These are phyloP conservation scores for Drosophila tropicalis DNA, from an alignment of 1,140 invertebrate genomes.

Conservation along the genomic window DNA sequence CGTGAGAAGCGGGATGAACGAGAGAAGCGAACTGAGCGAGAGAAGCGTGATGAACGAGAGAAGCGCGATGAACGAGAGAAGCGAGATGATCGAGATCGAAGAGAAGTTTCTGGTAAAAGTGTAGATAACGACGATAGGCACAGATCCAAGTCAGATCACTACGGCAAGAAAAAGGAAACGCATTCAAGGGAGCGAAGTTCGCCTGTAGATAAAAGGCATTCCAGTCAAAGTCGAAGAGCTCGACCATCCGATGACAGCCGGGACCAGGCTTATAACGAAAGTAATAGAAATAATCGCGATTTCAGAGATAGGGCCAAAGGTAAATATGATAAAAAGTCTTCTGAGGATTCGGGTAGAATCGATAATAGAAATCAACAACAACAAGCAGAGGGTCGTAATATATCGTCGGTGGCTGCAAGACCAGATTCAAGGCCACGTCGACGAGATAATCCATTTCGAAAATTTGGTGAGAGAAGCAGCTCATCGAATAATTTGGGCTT, in stretches of 20 bases:
- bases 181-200: constrained; percentile 46
- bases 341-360: constrained; percentile 48
- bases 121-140: constrained; percentile 31
- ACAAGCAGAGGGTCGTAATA: constrained; percentile 37
- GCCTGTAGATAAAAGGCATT: constrained; percentile 36
- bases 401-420: constrained; percentile 54
- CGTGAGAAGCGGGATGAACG: neutral
- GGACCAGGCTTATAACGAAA: constrained; percentile 20
- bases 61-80: constrained; percentile 2
- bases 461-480: constrained; percentile 48
- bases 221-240: constrained; percentile 28
- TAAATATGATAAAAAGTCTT: constrained; percentile 41
- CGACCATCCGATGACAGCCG: constrained; percentile 14
- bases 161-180: constrained; percentile 47
- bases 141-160: constrained; percentile 23
- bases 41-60: constrained; percentile 2
- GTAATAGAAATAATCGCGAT: constrained; percentile 35
- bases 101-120: constrained; percentile 15
- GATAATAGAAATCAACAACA: constrained; percentile 30
- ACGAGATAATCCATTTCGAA: constrained; percentile 63
- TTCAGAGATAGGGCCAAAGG: constrained; percentile 46
- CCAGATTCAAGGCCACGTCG: constrained; percentile 38
- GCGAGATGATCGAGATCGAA: neutral
- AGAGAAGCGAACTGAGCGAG: constrained; percentile 4
- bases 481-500: constrained; percentile 46